Base-by-base conservation (phyloP, 1,140 invertebrate genomes). In the Odontomachus brunneus region DNA sequence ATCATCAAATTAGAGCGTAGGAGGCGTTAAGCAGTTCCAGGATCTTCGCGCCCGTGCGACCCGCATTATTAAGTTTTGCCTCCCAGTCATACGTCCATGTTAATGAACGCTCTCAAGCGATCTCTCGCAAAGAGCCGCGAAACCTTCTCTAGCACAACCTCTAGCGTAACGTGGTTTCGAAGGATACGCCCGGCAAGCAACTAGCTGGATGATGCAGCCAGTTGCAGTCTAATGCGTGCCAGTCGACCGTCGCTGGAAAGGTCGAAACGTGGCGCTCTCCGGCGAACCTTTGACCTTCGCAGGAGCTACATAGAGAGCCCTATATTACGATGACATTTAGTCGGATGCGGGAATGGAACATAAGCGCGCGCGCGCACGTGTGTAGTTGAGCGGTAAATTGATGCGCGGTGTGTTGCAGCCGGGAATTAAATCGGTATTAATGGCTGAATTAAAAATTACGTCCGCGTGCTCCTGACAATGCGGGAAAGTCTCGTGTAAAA, bases 21-120 rank as follows among this genome's bases (percentile, higher is more conserved):
- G 48, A 24, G 15, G 57, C 67, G 59, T 85, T 53, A 60, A 81
- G 86, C 26, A 84, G 63, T 87, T 62, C 29, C 53, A 14, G 48
- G 53, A 73, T 78, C 69, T 75, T 84, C 51, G 17, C 1, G 11
- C 69, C 2, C 17, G 44, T 22, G 12, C 53, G 14, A 60, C 53
- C 33, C 85, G 66, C 82, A 71, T 88, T 87, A 88, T 84, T 88
- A 88, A 88, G 86, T 88, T 88, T 80, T 81, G 85, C 60, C 63
- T 62, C 69, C 48, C 59, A 84, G 67, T 87, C 82, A 63, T 75
- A 74, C 24, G 63, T 84, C 57, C 75, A 74, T 49, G 74, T 84
- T 88, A 88, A 87, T 88, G 84, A 65, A 84, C 66, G 86, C 63
- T 87, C 84, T 65, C 82, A 51, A 74, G 69, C 38, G 44, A 84